A percentile compares a stretch with the other conserved stretches of the same genome.
Evolutionary conservation across 2,888 invertebrate genomes (phyloP).

Genomic region (Cantharis flavilabris): DNA sequence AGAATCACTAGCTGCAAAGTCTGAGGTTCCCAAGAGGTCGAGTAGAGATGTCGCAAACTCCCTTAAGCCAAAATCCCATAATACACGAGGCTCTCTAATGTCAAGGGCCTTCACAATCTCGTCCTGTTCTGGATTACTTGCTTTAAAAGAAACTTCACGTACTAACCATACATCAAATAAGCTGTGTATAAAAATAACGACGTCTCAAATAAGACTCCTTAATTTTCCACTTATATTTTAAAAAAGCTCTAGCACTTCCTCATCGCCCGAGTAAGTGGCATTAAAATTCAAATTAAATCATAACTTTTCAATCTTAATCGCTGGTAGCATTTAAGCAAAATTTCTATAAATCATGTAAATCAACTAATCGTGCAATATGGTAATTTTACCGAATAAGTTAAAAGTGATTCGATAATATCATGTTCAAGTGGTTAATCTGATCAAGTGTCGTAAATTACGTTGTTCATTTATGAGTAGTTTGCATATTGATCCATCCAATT

Average conservation of each 20-base stretch:
- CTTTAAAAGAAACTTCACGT: slow-evolving; percentile 31
- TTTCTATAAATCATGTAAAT: neutral
- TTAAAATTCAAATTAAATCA: neutral
- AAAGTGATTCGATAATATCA: slow-evolving; percentile 1
- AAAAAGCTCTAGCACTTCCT: neutral
- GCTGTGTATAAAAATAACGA: slow-evolving; percentile 23
- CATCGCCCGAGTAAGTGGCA: neutral
- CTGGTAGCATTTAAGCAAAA: neutral
- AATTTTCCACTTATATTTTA: neutral
- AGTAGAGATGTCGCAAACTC: slow-evolving; percentile 27
- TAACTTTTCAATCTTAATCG: neutral
- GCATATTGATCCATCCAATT: slow-evolving; percentile 1
- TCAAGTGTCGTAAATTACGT: neutral
- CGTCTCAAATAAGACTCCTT: neutral
- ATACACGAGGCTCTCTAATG: slow-evolving; percentile 30
- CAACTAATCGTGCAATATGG: neutral
- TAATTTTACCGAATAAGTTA: slow-evolving; percentile 2
- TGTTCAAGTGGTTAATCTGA: slow-evolving; percentile 2
- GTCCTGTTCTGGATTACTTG: slow-evolving; percentile 36
- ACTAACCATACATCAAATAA: slow-evolving; percentile 37
- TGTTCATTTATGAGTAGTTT: slow-evolving; percentile 1
- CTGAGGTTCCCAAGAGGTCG: slow-evolving; percentile 23
- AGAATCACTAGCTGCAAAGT: slow-evolving; percentile 25
- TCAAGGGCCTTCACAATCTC: slow-evolving; percentile 34
- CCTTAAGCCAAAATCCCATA: slow-evolving; percentile 33